Evolutionary conservation across 2,797 vertebrate genomes (phyloP).

Genomic region (Tenualosa thibaudeaui): DNA sequence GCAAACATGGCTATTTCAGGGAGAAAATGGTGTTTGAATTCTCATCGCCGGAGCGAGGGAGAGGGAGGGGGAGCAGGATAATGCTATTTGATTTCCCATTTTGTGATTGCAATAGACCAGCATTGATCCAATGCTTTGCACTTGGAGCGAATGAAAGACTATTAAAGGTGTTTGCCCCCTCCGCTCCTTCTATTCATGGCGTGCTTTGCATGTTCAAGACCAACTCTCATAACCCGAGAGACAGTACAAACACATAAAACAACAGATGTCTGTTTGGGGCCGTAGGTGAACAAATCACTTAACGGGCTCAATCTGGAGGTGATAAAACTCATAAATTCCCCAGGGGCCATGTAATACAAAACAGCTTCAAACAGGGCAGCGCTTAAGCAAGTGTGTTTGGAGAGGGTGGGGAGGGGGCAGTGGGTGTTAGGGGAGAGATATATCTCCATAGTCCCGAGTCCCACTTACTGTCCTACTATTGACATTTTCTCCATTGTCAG

Average conservation of each 20-base stretch:
- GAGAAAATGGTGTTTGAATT: conserved; percentile 89
- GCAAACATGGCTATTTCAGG: conserved; percentile 89
- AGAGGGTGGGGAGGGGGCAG: conserved; percentile 65
- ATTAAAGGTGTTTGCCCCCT: conserved; percentile 92
- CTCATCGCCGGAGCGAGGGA: conserved; percentile 69
- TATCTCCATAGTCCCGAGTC: conserved; percentile 49
- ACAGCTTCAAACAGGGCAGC: conserved; percentile 82
- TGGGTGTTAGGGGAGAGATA: conserved; percentile 48
- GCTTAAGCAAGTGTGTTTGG: conserved; percentile 28
- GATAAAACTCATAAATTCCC: conserved; percentile 99
- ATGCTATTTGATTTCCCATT: conserved; percentile 98
- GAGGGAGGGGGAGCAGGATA: conserved; percentile 72
- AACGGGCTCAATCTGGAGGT: conserved; percentile 96
- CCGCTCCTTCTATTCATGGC: conserved; percentile 82
- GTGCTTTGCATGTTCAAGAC: conserved; percentile 86
- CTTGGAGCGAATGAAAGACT: conserved; percentile 91
- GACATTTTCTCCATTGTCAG: conserved; percentile 97
- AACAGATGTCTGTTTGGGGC: conserved; percentile 95
- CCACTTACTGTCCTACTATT: conserved; percentile 82
- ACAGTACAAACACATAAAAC: conserved; percentile 93
- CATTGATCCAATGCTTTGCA: conserved; percentile 95
- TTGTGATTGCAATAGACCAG: conserved; percentile 97
- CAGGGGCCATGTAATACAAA: conserved; percentile 97
- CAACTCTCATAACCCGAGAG: conserved; percentile 93
- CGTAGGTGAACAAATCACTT: conserved; percentile 98